These are phyloP conservation scores for Atta cephalotes DNA, from an alignment of 1,140 invertebrate genomes.

Conservation along the genomic window DNA sequence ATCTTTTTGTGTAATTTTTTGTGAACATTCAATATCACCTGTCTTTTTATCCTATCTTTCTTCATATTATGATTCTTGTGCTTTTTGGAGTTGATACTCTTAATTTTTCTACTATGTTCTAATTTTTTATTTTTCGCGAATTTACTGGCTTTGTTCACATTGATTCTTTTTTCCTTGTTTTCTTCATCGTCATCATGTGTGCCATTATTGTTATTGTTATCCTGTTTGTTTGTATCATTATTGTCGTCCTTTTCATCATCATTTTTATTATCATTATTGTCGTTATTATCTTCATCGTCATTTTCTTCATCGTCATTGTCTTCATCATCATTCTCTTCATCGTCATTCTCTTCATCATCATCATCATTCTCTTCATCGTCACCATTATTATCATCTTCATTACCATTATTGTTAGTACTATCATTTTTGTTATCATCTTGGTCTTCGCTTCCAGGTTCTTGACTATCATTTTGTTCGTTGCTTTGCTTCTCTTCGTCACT, in stretches of 20 bases:
- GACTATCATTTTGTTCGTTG: slow-evolving; percentile 43
- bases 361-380: not conserved
- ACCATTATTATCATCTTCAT: not conserved
- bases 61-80: not conserved
- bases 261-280: not conserved
- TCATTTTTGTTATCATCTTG: not conserved
- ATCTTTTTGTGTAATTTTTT: not conserved
- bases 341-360: not conserved
- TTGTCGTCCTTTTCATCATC: not conserved
- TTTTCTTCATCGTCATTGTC: not conserved
- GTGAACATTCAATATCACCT: not conserved
- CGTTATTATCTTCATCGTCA: not conserved
- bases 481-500: slow-evolving; percentile 66
- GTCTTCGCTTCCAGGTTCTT: slow-evolving; percentile 45
- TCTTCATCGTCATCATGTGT: not conserved
- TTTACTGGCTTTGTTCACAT: not conserved
- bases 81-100: not conserved
- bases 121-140: slow-evolving; percentile 3
- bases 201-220: not conserved
- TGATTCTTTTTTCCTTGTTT: not conserved
- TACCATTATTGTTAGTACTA: not conserved
- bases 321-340: not conserved
- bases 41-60: not conserved
- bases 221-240: not conserved
- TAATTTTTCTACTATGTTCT: not conserved